Evolutionary conservation across 2,113 vertebrate genomes (phyloP).

Genomic region (Phoxinus phoxinus): DNA sequence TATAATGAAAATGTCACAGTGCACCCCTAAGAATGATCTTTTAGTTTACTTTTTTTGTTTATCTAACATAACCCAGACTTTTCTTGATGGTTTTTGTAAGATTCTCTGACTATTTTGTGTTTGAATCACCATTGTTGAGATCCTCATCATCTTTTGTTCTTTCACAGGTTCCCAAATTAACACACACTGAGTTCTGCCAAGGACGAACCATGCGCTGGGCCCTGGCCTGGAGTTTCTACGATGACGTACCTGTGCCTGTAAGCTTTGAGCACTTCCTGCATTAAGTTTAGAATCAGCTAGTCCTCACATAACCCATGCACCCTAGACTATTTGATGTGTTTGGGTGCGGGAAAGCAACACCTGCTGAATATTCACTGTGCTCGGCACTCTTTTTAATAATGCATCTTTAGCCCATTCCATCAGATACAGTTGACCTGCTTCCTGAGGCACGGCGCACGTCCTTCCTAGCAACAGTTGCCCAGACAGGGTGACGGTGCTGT

Average conservation of each 20-base stretch:
- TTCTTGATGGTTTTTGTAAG: background rate
- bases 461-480: conserved; percentile 76
- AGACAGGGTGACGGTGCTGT: conserved; percentile 54
- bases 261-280: conserved; percentile 65
- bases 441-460: conserved; percentile 64
- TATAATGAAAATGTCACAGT: background rate
- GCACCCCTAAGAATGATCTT: background rate
- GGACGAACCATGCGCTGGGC: conserved; percentile 98
- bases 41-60: background rate
- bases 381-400: conserved; percentile 52
- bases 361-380: conserved; percentile 60
- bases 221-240: conserved; percentile 97
- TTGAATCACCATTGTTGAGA: background rate
- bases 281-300: background rate
- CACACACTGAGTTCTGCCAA: conserved; percentile 96
- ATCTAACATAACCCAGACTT: background rate
- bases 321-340: conserved; percentile 1
- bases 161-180: conserved; percentile 92
- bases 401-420: conserved; percentile 66
- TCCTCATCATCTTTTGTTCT: background rate
- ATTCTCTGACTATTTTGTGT: background rate
- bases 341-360: conserved; percentile 38
- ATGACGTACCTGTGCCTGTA: conserved; percentile 92
- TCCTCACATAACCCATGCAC: conserved; percentile 47
- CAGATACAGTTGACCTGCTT: conserved; percentile 67